phyloP scores from a whole-genome alignment of 2,113 vertebrate genomes.

The Odobenus rosmarus region DNA sequence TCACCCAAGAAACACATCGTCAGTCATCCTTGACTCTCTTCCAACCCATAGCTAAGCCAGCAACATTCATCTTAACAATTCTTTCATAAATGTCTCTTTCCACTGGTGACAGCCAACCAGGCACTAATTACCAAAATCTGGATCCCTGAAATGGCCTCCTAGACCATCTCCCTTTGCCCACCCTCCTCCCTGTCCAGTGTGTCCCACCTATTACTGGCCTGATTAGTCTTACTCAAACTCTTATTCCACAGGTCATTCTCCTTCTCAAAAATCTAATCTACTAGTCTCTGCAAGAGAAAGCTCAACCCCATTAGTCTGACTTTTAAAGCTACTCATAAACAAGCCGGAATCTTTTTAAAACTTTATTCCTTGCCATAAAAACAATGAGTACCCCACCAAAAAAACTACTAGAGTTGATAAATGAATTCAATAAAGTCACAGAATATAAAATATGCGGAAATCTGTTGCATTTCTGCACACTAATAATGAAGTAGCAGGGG shows the following conservation, averaged over 20 bases:
- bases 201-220: neutral
- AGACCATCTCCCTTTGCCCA: neutral
- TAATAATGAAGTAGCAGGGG: neutral
- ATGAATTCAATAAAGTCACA: neutral
- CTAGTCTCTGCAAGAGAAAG: neutral
- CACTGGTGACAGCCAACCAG: neutral
- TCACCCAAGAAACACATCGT: neutral
- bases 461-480: neutral
- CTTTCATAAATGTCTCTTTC: neutral
- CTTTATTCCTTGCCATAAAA: neutral
- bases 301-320: neutral
- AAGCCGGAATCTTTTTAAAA: neutral
- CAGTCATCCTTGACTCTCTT: neutral
- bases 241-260: neutral
- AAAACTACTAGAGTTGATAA: neutral
- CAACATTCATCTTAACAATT: neutral
- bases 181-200: neutral
- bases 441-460: neutral
- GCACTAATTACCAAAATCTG: neutral
- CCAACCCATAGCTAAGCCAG: neutral
- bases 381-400: neutral
- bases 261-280: neutral
- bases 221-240: neutral
- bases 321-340: neutral
- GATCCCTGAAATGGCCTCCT: neutral